Conservation (phyloP, 2,888 invertebrate species). For the Papilio demoleus region DNA sequence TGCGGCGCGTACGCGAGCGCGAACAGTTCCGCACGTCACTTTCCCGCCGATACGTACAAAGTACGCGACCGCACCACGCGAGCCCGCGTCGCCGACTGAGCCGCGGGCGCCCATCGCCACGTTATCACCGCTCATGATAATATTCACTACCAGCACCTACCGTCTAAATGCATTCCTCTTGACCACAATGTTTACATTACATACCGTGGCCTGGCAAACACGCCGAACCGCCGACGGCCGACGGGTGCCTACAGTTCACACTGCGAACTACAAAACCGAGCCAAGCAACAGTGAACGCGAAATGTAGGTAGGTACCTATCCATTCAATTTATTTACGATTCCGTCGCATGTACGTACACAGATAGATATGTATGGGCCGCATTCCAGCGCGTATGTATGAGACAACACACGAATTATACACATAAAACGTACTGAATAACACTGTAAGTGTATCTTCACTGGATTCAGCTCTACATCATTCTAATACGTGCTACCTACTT, state of each 20-base stretch:
- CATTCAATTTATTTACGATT: slow-evolving; percentile 83
- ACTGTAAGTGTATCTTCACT: slow-evolving; percentile 48
- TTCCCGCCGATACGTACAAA: slow-evolving; percentile 59
- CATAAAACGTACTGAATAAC: slow-evolving; percentile 54
- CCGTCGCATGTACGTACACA: slow-evolving; percentile 72
- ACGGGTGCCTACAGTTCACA: slow-evolving; percentile 65
- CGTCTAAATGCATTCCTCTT: slow-evolving; percentile 80
- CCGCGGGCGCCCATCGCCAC: slow-evolving; percentile 73
- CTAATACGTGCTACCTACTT: no score
- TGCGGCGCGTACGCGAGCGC: slow-evolving; percentile 83
- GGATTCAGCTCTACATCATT: slow-evolving; percentile 45
- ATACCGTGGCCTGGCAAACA: slow-evolving; percentile 58
- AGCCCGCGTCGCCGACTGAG: slow-evolving; percentile 81
- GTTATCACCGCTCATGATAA: slow-evolving; percentile 84
- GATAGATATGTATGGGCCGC: slow-evolving; percentile 67
- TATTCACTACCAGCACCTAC: slow-evolving; percentile 78
- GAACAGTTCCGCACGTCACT: slow-evolving; percentile 76
- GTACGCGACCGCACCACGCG: slow-evolving; percentile 80
- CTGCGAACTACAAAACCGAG: slow-evolving; percentile 62
- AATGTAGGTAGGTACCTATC: slow-evolving; percentile 69
- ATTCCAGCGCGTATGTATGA: slow-evolving; percentile 74
- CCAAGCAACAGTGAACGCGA: slow-evolving; percentile 70
- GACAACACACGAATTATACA: slow-evolving; percentile 68
- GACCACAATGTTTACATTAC: slow-evolving; percentile 81
- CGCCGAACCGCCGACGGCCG: slow-evolving; percentile 53